Percentiles rank a stretch among this genome's conserved stretches.
phyloP scores from a whole-genome alignment of 1,140 invertebrate species.

The Papilio helenus region DNA sequence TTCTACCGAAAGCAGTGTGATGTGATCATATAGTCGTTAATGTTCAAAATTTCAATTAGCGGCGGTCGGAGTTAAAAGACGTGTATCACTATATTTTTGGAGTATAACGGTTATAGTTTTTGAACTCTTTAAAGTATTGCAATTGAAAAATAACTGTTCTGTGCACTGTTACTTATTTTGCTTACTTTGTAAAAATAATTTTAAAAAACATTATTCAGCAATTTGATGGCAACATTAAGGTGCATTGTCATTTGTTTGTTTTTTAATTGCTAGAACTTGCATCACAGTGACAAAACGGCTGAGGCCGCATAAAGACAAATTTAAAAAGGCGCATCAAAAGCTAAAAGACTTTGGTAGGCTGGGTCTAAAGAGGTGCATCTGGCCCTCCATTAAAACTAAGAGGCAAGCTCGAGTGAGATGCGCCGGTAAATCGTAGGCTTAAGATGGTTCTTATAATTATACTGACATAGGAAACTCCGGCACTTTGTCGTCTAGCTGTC shows the following conservation, averaged over 20 bases:
- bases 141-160: too few relatives aligned
- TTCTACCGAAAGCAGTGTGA: too few relatives aligned
- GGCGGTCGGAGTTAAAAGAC: too few relatives aligned
- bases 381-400: constrained; percentile 34
- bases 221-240: not conserved
- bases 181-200: too few relatives aligned
- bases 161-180: too few relatives aligned
- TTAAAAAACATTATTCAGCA: too few relatives aligned
- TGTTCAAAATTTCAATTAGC: too few relatives aligned
- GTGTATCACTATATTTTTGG: too few relatives aligned
- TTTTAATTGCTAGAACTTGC: not conserved
- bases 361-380: constrained; percentile 32
- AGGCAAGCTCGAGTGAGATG: constrained; percentile 27
- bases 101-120: too few relatives aligned
- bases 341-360: constrained; percentile 31
- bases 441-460: constrained; percentile 32
- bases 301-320: constrained; percentile 31
- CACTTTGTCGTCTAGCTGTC: constrained; percentile 29
- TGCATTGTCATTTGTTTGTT: not conserved
- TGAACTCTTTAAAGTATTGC: too few relatives aligned
- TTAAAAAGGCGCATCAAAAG: constrained; percentile 29
- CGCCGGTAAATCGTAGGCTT: constrained; percentile 24
- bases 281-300: not conserved
- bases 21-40: too few relatives aligned
- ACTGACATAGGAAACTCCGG: constrained; percentile 18